phyloP scores from a whole-genome alignment of 1,140 invertebrate species.

The Microplitis mediator region DNA sequence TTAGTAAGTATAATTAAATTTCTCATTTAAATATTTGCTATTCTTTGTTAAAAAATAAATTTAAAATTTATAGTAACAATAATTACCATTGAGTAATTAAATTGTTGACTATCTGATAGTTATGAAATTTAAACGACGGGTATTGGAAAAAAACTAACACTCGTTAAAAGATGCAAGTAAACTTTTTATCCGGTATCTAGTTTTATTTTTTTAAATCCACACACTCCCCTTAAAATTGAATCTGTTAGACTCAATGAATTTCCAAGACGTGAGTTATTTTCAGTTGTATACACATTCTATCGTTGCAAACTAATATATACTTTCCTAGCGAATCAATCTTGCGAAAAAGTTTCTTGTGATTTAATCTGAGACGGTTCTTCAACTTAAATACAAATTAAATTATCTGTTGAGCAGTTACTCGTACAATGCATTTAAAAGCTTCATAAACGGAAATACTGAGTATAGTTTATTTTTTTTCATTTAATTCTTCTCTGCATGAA shows the following conservation, averaged over 20 bases:
- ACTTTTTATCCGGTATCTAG: background rate
- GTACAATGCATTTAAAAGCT: background rate
- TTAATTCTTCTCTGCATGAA: too few relatives aligned
- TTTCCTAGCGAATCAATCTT: slow-evolving; percentile 50
- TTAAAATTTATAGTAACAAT: too few relatives aligned
- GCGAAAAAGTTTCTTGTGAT: slow-evolving; percentile 49
- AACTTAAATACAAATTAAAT: slow-evolving; percentile 58
- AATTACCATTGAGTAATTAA: too few relatives aligned
- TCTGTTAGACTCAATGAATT: slow-evolving; percentile 48
- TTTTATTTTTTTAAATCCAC: background rate
- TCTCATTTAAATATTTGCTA: too few relatives aligned
- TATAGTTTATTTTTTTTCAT: too few relatives aligned
- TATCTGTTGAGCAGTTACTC: slow-evolving; percentile 44
- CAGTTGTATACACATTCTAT: slow-evolving; percentile 32
- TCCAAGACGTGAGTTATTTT: slow-evolving; percentile 38
- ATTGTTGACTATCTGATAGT: background rate
- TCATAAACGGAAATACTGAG: too few relatives aligned
- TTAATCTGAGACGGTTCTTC: slow-evolving; percentile 30
- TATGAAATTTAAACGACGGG: background rate
- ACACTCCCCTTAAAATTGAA: slow-evolving; percentile 29
- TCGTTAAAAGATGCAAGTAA: slow-evolving; percentile 10
- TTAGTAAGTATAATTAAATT: too few relatives aligned
- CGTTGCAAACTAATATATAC: background rate
- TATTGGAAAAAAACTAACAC: background rate
- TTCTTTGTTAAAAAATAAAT: too few relatives aligned